Conservation (phyloP, 1,140 invertebrate genomes). For the Bombyx mandarina region DNA sequence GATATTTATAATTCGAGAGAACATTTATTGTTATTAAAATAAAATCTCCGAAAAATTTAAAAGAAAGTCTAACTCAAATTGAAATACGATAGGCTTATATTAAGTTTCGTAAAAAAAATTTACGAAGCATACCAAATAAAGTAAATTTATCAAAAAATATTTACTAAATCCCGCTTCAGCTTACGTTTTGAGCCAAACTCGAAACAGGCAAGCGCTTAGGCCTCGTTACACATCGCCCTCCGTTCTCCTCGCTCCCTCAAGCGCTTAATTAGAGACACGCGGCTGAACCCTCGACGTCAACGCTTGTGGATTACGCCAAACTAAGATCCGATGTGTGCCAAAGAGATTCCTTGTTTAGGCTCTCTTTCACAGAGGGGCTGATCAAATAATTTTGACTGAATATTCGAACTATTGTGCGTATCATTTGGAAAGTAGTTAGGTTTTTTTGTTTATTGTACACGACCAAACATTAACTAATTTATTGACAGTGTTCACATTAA, state of each 20-base stretch:
- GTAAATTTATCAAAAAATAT: too few relatives aligned
- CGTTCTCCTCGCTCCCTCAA: conserved; percentile 1
- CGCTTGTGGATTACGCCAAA: not conserved
- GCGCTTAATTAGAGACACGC: conserved; percentile 6
- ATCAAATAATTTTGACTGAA: not conserved
- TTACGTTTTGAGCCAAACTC: not conserved
- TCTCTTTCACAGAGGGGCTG: too few relatives aligned
- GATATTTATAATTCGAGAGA: too few relatives aligned
- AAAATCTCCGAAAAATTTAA: too few relatives aligned
- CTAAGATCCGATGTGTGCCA: too few relatives aligned
- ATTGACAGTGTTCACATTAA: too few relatives aligned
- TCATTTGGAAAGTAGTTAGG: not conserved
- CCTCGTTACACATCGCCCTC: conserved; percentile 21
- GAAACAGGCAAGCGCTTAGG: conserved; percentile 2
- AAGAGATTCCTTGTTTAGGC: too few relatives aligned
- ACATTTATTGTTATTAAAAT: too few relatives aligned
- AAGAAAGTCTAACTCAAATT: too few relatives aligned
- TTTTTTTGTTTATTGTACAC: conserved; percentile 1
- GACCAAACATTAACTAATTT: not conserved
- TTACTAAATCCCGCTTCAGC: not conserved
- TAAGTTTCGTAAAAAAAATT: too few relatives aligned
- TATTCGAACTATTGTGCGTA: conserved; percentile 2
- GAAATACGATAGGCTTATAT: too few relatives aligned
- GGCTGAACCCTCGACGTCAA: not conserved
- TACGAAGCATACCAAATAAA: too few relatives aligned